Conservation (phyloP, 2,888 invertebrate genomes). For the Gasteruption jaculator region DNA sequence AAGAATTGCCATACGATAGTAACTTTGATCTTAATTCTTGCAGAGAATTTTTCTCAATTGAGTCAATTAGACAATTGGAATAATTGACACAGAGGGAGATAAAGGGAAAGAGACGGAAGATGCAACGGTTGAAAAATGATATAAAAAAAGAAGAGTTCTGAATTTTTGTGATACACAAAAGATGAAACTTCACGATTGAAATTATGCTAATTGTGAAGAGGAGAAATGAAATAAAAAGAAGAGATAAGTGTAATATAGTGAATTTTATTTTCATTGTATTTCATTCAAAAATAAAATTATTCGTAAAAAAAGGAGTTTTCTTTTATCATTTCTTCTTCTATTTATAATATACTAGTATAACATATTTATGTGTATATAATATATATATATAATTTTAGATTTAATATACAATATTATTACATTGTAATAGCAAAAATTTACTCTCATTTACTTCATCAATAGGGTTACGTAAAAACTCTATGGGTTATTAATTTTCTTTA, state of each 20-base stretch:
- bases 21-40: constrained; percentile 31
- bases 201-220: neutral
- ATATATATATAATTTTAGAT: constrained; percentile 19
- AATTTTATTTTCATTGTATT: constrained; percentile 48
- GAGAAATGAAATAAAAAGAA: constrained; percentile 2
- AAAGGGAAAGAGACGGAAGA: constrained; percentile 14
- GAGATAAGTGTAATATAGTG: constrained; percentile 36
- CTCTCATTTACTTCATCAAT: constrained; percentile 22
- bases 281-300: constrained; percentile 52
- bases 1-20: too few relatives aligned
- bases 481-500: constrained; percentile 8
- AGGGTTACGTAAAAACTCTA: constrained; percentile 25
- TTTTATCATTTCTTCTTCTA: constrained; percentile 34
- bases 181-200: too few relatives aligned
- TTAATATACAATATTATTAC: constrained; percentile 22
- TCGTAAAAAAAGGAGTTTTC: constrained; percentile 51
- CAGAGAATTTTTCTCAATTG: constrained; percentile 37
- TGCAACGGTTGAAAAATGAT: too few relatives aligned
- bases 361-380: constrained; percentile 20
- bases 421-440: constrained; percentile 25
- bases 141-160: too few relatives aligned
- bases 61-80: constrained; percentile 41
- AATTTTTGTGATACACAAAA: too few relatives aligned
- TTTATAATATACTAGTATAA: constrained; percentile 23
- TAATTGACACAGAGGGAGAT: constrained; percentile 33